phyloP scores from a whole-genome alignment of 2,797 vertebrate genomes.

The Falco rusticolus region DNA sequence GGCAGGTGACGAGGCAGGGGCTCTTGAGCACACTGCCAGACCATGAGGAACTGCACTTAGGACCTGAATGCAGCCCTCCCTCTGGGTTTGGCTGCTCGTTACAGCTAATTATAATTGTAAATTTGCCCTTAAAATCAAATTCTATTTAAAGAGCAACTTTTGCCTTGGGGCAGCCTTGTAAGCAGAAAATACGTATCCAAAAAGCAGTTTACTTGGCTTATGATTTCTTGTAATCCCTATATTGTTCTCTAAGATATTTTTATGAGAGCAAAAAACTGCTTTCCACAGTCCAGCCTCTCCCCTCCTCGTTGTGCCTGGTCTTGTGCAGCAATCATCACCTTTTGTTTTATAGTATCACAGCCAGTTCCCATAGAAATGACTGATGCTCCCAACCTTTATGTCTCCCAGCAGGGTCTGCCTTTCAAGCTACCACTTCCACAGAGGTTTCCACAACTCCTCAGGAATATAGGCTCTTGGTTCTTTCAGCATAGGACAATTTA shows the following conservation, averaged over 20 bases:
- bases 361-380: background rate
- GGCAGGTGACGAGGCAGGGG: accelerated
- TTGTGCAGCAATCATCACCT: background rate
- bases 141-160: slow-evolving; percentile 75
- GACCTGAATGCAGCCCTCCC: slow-evolving; percentile 41
- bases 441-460: background rate
- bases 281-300: background rate
- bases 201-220: slow-evolving; percentile 70
- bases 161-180: slow-evolving; percentile 72
- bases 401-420: background rate
- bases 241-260: slow-evolving; percentile 54
- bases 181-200: slow-evolving; percentile 66
- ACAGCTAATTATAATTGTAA: slow-evolving; percentile 74
- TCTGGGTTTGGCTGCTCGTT: slow-evolving; percentile 63
- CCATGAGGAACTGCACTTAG: background rate
- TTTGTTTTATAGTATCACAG: background rate
- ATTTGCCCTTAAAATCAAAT: slow-evolving; percentile 75
- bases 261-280: background rate
- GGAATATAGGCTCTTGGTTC: background rate
- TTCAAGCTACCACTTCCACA: background rate
- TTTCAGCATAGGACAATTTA: background rate
- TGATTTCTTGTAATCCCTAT: slow-evolving; percentile 62
- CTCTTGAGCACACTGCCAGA: slow-evolving; percentile 4
- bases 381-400: background rate
- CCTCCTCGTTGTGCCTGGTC: background rate